Evolutionary conservation across 2,888 invertebrate genomes (phyloP).

Genomic region (Drosophila kanekoi): DNA sequence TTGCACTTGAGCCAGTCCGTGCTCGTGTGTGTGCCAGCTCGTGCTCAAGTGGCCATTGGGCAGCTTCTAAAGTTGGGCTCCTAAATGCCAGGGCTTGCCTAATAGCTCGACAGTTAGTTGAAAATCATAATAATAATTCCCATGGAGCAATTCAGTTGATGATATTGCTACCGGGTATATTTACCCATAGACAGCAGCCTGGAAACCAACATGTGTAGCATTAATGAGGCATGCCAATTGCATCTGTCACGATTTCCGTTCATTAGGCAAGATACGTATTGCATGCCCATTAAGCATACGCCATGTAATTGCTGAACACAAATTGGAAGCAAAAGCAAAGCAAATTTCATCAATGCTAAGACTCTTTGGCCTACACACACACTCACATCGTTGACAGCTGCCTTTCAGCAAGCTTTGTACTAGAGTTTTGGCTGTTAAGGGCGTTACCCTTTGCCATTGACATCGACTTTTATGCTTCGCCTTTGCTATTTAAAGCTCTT

Average conservation of each 20-base stretch:
- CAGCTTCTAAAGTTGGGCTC: constrained; percentile 21
- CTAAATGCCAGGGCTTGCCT: constrained; percentile 34
- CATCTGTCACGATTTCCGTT: constrained; percentile 7
- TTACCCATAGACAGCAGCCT: constrained; percentile 7
- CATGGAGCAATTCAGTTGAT: constrained; percentile 16
- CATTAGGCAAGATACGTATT: constrained; percentile 43
- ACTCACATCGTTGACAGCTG: constrained; percentile 6
- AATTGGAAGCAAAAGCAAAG: constrained; percentile 31
- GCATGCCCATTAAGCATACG: constrained; percentile 37
- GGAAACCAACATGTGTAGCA: neutral
- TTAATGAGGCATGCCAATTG: constrained; percentile 5
- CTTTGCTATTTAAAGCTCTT: constrained; percentile 26
- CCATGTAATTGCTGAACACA: constrained; percentile 30
- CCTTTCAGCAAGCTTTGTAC: constrained; percentile 7
- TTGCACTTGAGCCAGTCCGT: constrained; percentile 34
- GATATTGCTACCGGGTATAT: constrained; percentile 18
- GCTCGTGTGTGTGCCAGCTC: constrained; percentile 3
- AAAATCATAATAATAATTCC: constrained; percentile 32
- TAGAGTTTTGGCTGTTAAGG: constrained; percentile 2
- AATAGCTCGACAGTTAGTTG: constrained; percentile 34
- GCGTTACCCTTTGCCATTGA: constrained; percentile 23
- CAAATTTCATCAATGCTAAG: constrained; percentile 8
- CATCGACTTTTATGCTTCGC: constrained; percentile 18
- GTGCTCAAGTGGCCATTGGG: constrained; percentile 47
- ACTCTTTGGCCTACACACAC: neutral